These are phyloP conservation scores for Bufo bufo DNA, from an alignment of 2,113 vertebrate genomes.

Conservation along the genomic window DNA sequence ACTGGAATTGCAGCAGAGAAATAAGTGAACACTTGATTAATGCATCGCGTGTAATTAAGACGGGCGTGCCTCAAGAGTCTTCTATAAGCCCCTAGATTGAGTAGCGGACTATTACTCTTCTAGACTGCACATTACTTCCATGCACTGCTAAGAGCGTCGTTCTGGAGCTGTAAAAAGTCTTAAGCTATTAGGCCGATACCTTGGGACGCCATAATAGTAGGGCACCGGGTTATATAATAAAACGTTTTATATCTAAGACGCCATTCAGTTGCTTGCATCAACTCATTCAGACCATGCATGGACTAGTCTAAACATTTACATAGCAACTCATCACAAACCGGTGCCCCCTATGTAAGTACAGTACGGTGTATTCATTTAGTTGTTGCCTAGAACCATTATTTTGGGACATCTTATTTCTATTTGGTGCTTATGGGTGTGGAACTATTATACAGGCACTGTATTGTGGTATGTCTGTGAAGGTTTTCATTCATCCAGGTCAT, in stretches of 20 bases:
- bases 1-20: neutral
- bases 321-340: neutral
- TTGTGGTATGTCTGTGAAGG: neutral
- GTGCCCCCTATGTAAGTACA: neutral
- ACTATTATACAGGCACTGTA: neutral
- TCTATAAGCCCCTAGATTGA: neutral
- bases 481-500: too few species aligned
- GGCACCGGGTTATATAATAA: neutral
- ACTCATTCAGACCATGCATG: too few species aligned
- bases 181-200: neutral
- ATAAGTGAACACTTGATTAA: constrained; percentile 33
- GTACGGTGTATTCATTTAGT: neutral
- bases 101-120: neutral
- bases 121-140: neutral
- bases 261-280: too few species aligned
- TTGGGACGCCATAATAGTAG: neutral
- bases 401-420: neutral
- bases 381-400: neutral
- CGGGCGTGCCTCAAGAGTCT: neutral
- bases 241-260: neutral
- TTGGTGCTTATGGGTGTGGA: neutral
- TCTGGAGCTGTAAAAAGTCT: neutral
- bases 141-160: neutral
- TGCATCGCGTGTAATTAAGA: neutral
- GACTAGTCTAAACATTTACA: too few species aligned